A percentile compares a stretch with the other conserved stretches of the same genome.
These are phyloP conservation scores for Anabacerthia variegaticeps DNA, from an alignment of 2,797 vertebrate genomes.

Conservation along the genomic window DNA sequence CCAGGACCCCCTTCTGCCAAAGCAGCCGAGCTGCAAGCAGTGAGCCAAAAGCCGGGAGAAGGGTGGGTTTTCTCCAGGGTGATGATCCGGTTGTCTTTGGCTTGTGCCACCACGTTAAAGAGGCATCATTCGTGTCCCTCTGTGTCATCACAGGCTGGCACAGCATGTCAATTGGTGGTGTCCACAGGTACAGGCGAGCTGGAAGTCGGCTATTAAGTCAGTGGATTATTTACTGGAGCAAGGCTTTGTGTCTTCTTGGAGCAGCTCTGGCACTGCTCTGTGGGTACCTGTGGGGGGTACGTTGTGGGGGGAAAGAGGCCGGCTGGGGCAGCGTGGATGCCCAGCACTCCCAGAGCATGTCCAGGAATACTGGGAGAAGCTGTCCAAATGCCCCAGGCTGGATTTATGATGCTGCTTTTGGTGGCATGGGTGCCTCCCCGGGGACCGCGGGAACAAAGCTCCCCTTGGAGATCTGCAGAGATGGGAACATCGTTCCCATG, in stretches of 20 bases:
- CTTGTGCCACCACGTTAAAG: not conserved
- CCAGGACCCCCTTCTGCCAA: not conserved
- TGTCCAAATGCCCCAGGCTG: not conserved
- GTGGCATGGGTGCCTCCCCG: not conserved
- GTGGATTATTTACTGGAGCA: not conserved
- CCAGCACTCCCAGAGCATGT: no score
- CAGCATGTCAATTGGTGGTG: accelerated
- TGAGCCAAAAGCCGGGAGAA: not conserved
- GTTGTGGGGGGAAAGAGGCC: not conserved
- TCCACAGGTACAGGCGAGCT: not conserved
- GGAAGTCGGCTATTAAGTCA: not conserved
- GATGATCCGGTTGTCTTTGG: not conserved
- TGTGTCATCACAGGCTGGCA: not conserved
- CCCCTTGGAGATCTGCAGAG: conserved; percentile 1
- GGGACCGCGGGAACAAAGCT: not conserved
- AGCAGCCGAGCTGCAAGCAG: not conserved
- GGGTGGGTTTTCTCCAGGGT: not conserved
- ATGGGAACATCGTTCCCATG: conserved; percentile 6
- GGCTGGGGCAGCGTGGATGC: accelerated
- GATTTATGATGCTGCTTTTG: not conserved
- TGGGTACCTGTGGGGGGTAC: not conserved
- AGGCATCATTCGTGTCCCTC: not conserved
- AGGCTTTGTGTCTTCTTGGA: conserved; percentile 1
- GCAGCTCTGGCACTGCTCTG: not conserved
- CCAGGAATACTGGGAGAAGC: not conserved